Base-by-base conservation (phyloP, 2,113 vertebrate genomes). In the Forbesichthys agassizii region DNA sequence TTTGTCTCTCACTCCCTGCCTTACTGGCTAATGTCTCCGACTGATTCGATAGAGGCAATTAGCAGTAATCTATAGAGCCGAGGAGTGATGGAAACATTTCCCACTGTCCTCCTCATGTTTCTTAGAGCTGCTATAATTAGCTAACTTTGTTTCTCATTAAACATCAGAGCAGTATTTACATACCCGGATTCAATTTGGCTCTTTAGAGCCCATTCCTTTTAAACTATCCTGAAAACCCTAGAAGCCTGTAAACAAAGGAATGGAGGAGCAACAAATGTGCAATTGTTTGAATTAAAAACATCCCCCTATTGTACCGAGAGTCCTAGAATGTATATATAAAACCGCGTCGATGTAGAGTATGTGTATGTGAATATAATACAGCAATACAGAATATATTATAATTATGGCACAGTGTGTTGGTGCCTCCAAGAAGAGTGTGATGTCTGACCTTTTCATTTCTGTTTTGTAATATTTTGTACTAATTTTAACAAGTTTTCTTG, bases 121-220 rank as follows among this genome's bases (percentile, higher is more conserved):
- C 91, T 92, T 89, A 84, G 83, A 91, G 89, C 85, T 81, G 89
- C 90, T 92, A 93, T 91, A 93, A 93, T 93, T 93, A 92, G 91
- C 90, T 84, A 89, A 91, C 90, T 92, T 91, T 91, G 88, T 91
- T 91, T 92, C 90, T 91, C 83, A 83, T 89, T 89, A 90, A 87
- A 91, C 88, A 90, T 91, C 86, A 88, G 90, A 92, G 91, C 77
- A 83, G 88, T 92, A 93, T 93, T 93, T 93, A 91, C 92, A 92
- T 91, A 92, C 88, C 87, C 86, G 85, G 85, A 89, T 88, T 88
- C 89, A 88, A 90, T 89, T 90, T 89, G 88, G 85, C 90, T 83
- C 84, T 79, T 59, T 65, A 64, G 66, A 85, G 86, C 77, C 85
- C 75, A 82, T 88, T 90, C 86, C 74, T 85, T 88, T 84, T 84